Evolutionary conservation across 2,113 vertebrate species (phyloP).

Genomic region (Girardinichthys multiradiatus): DNA sequence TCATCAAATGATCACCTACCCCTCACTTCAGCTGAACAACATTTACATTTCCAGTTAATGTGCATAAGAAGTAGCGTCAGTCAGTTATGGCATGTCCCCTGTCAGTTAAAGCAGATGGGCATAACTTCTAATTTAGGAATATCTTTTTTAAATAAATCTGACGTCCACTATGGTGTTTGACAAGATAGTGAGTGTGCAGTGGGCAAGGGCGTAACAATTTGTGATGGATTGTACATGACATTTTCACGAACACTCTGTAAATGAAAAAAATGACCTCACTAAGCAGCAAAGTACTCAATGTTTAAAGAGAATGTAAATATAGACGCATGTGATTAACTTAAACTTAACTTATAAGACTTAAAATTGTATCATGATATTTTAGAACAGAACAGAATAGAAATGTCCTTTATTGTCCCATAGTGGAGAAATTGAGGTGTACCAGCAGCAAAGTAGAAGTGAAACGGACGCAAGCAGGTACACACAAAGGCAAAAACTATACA

Average conservation of each 20-base stretch:
- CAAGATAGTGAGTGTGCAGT: constrained; percentile 13
- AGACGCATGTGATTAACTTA: no score
- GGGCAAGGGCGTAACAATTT: constrained; percentile 4
- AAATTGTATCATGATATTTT: no score
- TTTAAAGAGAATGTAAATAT: not conserved
- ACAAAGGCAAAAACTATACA: no score
- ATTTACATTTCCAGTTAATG: constrained; percentile 28
- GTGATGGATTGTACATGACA: constrained; percentile 22
- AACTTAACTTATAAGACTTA: no score
- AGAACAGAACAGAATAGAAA: no score
- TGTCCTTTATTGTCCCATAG: no score
- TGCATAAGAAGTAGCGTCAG: constrained; percentile 7
- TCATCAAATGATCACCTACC: constrained; percentile 13
- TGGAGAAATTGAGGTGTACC: no score
- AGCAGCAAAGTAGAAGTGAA: no score
- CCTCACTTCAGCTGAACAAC: constrained; percentile 3
- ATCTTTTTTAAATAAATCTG: constrained; percentile 42
- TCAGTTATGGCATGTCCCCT: constrained; percentile 21
- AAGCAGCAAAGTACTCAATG: not conserved
- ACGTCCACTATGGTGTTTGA: constrained; percentile 46
- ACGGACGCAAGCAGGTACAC: no score
- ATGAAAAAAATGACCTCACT: not conserved
- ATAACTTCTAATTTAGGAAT: constrained; percentile 45
- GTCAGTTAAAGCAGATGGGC: constrained; percentile 37
- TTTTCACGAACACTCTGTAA: constrained; percentile 6